Evolutionary conservation across 1,140 invertebrate species (phyloP), one percentile per base, ranked within the genome.

Genomic region (Brachystomella parvula): DNA sequence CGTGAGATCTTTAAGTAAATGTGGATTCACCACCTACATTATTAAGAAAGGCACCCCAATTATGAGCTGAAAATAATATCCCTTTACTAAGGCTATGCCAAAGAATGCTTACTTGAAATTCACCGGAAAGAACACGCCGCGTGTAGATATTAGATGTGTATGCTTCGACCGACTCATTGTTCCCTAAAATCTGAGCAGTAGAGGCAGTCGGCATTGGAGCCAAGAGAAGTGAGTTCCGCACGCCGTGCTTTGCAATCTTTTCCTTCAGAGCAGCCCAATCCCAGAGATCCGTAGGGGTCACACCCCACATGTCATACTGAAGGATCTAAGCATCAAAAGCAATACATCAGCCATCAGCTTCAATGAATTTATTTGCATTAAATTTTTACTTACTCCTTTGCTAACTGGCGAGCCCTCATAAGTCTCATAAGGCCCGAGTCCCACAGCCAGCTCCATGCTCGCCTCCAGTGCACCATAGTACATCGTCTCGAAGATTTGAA

Each of bases 201-300:
- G 95, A 98, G 17, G 96, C 96, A 17, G 96, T 99, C 1, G 96
- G 97, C 96, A 99, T 99, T 0, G 96, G 95, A 0, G 97, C 95
- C 57, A 99, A 72, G 1, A 99, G 80, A 9, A 99, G 80, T 19
- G 93, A 96, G 82, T 99, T 99, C 57, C 96, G 81, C 0, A 99
- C 81, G 29, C 97, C 97, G 81, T 94, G 82, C 78, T 92, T 83
- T 12, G 86, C 85, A 74, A 99, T 98, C 75, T 91, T 89, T 69
- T 81, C 82, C 78, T 94, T 94, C 32, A 99, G 79, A 17, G 75
- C 78, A 21, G 77, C 74, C 96, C 97, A 99, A 76, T 99, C 84
- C 88, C 93, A 96, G 6, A 95, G 79, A 74, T 87, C 79, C 44
- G 91, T 87, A 17, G 94, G 93, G n/a, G 82, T 89, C 2, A 91